Evolutionary conservation across 2,888 invertebrate species (phyloP), one percentile per base, ranked within the genome.

Genomic region (Galeruca laticollis): DNA sequence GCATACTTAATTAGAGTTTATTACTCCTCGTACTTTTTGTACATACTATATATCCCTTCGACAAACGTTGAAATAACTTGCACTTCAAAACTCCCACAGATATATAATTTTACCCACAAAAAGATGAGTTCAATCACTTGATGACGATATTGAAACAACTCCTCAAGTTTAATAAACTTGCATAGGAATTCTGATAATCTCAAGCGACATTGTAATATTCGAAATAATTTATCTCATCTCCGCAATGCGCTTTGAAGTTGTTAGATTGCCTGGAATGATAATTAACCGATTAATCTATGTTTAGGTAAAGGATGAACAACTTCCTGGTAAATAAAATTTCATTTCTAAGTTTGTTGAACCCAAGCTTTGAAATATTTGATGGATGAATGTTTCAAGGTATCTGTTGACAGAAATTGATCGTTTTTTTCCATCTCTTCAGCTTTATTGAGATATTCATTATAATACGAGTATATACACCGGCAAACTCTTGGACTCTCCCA

Each of bases 181-280:
- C 52, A 11, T 26, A 5, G 13, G 21, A 21, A 21, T 52, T 52
- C 21, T 21, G 52, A 52, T 13, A 21, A 21, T 21, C 52, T 26
- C 21, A 11, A 52, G 26, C 26, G 52, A 52, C 26, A 52, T 52
- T 26, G 52, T 31, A 31, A 54, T 54, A 26, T 31, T 6, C n/a
- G 9, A 31, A 43, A 31, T 31, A 5, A 31, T 49, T 49, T 13
- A 54, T 54, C 54, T 31, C 21, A 54, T 54, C 54, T 54, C 18
- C 6, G n/a, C n/a, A 47, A 15, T 11, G n/a, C 26, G 26, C n/a
- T 54, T 54, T 54, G 54, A 54, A 31, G 54, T 54, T 54, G 54
- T 54, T 26, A 26, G 2, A 2, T 26, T 2, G n/a, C 31, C n/a
- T n/a, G 54, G 31, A 54, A 26, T 31, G n/a, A n/a, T 31, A 54